These are phyloP conservation scores for Ceratina calcarata DNA, from an alignment of 1,140 invertebrate genomes.

Conservation along the genomic window DNA sequence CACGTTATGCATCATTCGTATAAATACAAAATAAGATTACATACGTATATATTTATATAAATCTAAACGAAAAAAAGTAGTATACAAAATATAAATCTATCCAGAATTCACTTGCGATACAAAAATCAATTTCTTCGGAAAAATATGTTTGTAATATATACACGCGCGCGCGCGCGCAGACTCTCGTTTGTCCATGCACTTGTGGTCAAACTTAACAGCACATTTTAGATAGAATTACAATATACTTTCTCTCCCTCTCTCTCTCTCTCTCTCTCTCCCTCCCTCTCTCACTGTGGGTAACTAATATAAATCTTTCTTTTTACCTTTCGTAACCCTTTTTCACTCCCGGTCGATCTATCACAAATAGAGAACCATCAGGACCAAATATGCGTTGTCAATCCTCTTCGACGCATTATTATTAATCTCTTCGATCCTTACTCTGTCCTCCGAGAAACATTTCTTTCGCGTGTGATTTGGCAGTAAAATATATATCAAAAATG, in stretches of 20 bases:
- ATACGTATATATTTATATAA: conserved; percentile 31
- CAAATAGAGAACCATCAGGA: conserved; percentile 34
- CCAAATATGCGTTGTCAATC: conserved; percentile 2
- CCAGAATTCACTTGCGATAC: conserved; percentile 49
- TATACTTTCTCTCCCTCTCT: conserved; percentile 44
- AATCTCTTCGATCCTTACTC: not conserved
- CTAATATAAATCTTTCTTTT: conserved; percentile 22
- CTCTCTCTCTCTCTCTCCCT: conserved; percentile 26
- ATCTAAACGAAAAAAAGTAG: conserved; percentile 52
- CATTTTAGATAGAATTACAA: conserved; percentile 47
- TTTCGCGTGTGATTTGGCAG: conserved; percentile 35
- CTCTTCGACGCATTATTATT: not conserved
- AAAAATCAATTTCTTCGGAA: conserved; percentile 51
- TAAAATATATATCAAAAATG: conserved; percentile 51
- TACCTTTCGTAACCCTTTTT: not conserved
- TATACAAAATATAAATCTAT: conserved; percentile 67
- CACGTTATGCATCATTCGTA: conserved; percentile 39
- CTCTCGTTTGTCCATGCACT: conserved; percentile 15
- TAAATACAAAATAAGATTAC: conserved; percentile 65
- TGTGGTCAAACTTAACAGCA: conserved; percentile 43
- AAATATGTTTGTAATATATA: conserved; percentile 53
- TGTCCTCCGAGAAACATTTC: not conserved
- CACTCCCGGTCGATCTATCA: conserved; percentile 36
- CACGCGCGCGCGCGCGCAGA: no score
- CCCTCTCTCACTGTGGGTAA: not conserved